Evolutionary conservation across 2,888 invertebrate genomes (phyloP), one percentile per base, ranked within the genome.

Genomic region (Acleris laterana): DNA sequence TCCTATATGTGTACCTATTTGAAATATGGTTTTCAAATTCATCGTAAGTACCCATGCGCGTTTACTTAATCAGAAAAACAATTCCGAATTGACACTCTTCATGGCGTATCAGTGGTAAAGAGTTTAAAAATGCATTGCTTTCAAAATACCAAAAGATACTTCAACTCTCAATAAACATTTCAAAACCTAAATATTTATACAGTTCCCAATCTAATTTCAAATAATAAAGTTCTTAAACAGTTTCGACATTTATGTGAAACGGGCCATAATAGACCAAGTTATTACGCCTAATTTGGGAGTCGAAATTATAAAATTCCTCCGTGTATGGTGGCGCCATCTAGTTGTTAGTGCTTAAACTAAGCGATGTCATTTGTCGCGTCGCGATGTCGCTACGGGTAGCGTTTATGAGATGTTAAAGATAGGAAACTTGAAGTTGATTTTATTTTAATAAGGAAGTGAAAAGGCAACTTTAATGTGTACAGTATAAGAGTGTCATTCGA

Each of bases 321-420:
- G 49, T 25, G 44, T 66, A 70, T 65, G 3, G 72, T 72, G 70
- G 67, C 90, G 90, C 89, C 92, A 93, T 90, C 92, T 93, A 83
- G 82, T 72, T 59, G 46, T 57, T 55, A 17, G 17, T 16, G 61
- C 25, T 16, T 20, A 84, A 86, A 91, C 84, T 83, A 72, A 55
- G 70, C 81, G 77, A 80, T 93, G 91, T 92, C 91, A 81, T 74
- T 79, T 84, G 84, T 85, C 81, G 76, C 87, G 84, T 80, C 83
- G 75, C 82, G 93, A 91, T 90, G 93, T 91, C 93, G 93, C 93
- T 87, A 87, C 82, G 69, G 70, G 80, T 75, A 71, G 20, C 65
- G 46, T 58, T 72, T 17, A 51, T 63, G 32, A 60, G 20, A 42
- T 48, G 22, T 52, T 20, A 11, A 32, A 62, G 6, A 42, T 11